These are phyloP conservation scores for Malurus splendens DNA, from an alignment of 2,797 vertebrate genomes.

Conservation along the genomic window DNA sequence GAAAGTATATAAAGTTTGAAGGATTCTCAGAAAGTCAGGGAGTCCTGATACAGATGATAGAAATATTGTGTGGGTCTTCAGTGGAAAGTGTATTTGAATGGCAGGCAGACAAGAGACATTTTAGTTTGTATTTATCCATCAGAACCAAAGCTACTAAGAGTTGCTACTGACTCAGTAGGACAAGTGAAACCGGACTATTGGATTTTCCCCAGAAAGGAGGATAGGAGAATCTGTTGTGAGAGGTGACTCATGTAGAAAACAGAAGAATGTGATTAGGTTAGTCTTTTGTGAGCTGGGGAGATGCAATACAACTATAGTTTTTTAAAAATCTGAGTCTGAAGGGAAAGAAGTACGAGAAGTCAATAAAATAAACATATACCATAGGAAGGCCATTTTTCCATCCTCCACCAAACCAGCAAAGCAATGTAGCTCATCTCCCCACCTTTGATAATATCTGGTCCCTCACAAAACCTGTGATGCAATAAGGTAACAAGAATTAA, in stretches of 20 bases:
- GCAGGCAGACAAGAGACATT: neutral
- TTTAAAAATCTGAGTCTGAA: neutral
- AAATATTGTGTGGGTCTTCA: neutral
- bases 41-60: neutral
- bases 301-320: neutral
- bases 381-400: neutral
- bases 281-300: neutral
- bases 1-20: neutral
- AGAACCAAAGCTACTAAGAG: neutral
- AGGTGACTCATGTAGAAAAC: neutral
- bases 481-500: neutral
- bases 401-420: neutral
- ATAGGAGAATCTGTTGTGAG: neutral
- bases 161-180: neutral
- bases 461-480: neutral
- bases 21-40: neutral
- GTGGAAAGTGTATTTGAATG: neutral
- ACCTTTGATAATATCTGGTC: neutral
- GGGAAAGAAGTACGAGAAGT: neutral
- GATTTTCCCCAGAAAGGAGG: neutral
- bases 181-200: neutral
- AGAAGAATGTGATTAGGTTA: neutral
- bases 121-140: neutral
- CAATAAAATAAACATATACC: neutral
- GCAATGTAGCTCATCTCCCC: neutral